Evolutionary conservation across 2,888 invertebrate genomes (phyloP), one percentile per base, ranked within the genome.

Genomic region (Lycia hirtaria): DNA sequence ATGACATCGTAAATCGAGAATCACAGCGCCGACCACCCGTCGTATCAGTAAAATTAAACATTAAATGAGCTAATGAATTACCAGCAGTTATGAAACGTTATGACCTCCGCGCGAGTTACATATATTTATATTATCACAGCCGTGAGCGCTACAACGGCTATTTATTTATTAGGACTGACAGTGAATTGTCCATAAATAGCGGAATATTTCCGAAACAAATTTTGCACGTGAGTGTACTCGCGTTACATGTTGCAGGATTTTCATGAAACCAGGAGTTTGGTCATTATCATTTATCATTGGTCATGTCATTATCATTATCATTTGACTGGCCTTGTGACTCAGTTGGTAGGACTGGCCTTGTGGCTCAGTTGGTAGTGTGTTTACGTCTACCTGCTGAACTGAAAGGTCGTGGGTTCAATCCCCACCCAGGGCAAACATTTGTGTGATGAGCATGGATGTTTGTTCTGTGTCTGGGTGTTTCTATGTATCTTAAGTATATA

Each of bases 21-120:
- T 74, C 80, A 67, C 82, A 80, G 83, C 80, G 69, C 71, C 50
- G 65, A 64, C 72, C 74, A 67, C 72, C 66, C 71, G 72, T 64
- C 67, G 70, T 72, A 78, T 80, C 78, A 79, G 81, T 80, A 83
- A 85, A 86, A 83, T 86, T 82, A 85, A 84, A 81, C 75, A 80
- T 79, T 80, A 82, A 84, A 86, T 81, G 83, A 85, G 75, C 78
- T 75, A 84, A 81, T 80, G 76, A 86, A 81, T 84, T 81, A 81
- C 78, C 69, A 68, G 58, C 75, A 68, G 74, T 80, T 78, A 81
- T 74, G 75, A 78, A 76, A 79, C 65, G 72, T 83, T 76, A 80
- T 75, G 76, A 70, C 73, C 77, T 68, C 73, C 73, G 77, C 64
- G 62, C 79, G 76, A 73, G 73, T 78, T 76, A 73, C 75, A 76